Evolutionary conservation across 2,797 vertebrate species (phyloP).

Genomic region (Macrochelys suwanniensis): DNA sequence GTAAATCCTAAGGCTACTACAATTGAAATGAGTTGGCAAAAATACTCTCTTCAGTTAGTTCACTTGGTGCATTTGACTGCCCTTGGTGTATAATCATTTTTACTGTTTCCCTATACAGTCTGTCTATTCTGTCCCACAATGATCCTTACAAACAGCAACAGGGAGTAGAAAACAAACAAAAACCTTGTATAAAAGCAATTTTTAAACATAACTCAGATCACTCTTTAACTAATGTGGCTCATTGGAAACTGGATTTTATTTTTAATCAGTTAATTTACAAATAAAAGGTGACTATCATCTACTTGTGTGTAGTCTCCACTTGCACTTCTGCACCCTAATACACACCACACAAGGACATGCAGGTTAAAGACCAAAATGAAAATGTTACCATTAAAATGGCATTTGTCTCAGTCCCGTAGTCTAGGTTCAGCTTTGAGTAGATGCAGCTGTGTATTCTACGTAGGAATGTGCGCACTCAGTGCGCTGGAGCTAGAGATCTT

Average conservation of each 20-base stretch:
- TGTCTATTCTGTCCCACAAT: neutral
- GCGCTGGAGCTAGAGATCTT: no score
- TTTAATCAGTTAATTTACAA: neutral
- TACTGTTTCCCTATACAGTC: neutral
- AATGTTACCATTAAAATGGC: neutral
- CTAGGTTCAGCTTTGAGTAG: no score
- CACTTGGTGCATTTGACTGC: neutral
- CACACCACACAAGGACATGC: fast-evolving
- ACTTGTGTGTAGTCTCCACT: fast-evolving
- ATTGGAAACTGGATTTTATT: neutral
- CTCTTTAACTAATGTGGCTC: neutral
- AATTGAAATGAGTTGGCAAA: neutral
- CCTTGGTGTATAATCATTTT: neutral
- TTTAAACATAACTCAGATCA: no score
- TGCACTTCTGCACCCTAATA: fast-evolving
- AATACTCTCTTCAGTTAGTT: neutral
- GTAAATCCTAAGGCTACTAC: neutral
- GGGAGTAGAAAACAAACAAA: neutral
- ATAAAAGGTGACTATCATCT: fast-evolving
- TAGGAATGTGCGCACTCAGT: no score
- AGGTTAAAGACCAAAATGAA: neutral
- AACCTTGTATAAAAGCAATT: neutral
- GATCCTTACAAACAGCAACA: neutral
- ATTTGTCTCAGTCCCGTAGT: neutral
- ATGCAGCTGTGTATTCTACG: no score